phyloP scores from a whole-genome alignment of 2,113 vertebrate species.

The Rattus norvegicus region DNA sequence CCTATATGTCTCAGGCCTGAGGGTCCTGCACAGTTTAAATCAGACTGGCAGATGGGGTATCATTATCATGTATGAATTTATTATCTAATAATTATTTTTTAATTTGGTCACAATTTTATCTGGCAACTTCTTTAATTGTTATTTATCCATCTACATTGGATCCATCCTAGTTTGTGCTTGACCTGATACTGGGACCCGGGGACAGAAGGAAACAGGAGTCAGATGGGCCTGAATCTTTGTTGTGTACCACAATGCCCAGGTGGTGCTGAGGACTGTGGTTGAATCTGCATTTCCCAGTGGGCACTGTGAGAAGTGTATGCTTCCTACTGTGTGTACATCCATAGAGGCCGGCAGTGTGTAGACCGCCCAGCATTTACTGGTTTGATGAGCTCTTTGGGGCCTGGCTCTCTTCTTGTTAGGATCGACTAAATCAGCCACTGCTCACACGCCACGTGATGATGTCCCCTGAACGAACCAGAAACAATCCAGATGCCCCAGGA shows the following conservation, averaged over 20 bases:
- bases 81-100: constrained; percentile 55
- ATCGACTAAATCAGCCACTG: background rate
- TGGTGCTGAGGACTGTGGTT: background rate
- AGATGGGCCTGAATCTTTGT: background rate
- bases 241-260: background rate
- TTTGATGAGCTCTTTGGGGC: background rate
- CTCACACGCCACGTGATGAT: background rate
- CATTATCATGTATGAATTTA: constrained; percentile 48
- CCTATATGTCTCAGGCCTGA: constrained; percentile 57
- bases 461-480: constrained; percentile 52
- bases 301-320: background rate
- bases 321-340: background rate
- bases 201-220: background rate
- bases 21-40: constrained; percentile 36
- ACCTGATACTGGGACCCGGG: background rate
- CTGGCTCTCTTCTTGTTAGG: background rate
- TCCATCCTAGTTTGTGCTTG: background rate
- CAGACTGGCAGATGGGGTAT: constrained; percentile 19
- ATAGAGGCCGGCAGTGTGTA: background rate
- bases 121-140: background rate
- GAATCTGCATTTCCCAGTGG: background rate
- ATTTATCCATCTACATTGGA: background rate
- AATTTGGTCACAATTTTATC: background rate
- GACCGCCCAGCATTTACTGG: background rate
- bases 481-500: constrained; percentile 63